Conservation (phyloP, 2,113 vertebrate genomes). For the Mastomys coucha region DNA sequence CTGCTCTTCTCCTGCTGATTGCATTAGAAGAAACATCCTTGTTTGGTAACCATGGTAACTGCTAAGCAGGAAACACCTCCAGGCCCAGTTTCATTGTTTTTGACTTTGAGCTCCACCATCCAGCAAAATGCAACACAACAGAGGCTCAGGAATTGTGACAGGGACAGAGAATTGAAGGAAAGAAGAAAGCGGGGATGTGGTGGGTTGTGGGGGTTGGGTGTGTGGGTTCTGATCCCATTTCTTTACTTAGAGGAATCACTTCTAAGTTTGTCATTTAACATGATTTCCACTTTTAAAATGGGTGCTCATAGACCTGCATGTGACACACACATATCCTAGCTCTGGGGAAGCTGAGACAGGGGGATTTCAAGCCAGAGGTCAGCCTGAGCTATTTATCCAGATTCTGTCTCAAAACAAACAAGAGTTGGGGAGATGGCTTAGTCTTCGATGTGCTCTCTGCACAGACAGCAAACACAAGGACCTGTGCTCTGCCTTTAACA, state of each 20-base stretch:
- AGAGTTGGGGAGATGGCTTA: too few relatives aligned
- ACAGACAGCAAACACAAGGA: not conserved
- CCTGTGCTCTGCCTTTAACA: too few relatives aligned
- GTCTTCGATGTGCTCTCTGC: not conserved
- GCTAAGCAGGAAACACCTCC: not conserved
- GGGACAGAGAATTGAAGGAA: not conserved
- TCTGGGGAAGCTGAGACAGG: not conserved
- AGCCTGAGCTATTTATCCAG: not conserved
- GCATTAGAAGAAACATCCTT: not conserved
- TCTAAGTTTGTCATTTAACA: not conserved
- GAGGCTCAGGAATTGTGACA: not conserved
- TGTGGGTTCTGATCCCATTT: not conserved
- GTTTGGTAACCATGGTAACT: not conserved
- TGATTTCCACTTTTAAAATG: conserved; percentile 17
- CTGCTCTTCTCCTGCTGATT: not conserved
- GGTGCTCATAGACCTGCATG: not conserved
- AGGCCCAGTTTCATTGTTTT: not conserved
- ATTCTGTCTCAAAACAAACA: not conserved
- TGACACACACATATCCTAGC: not conserved
- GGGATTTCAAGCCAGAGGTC: not conserved
- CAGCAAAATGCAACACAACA: not conserved
- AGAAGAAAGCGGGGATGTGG: not conserved
- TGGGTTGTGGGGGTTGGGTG: too few relatives aligned
- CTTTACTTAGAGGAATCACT: not conserved
- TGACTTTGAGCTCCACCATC: not conserved